Percentiles rank a stretch among this genome's conserved stretches.
These are phyloP conservation scores for Melanostoma scalare DNA, from an alignment of 2,888 invertebrate species.

Conservation along the genomic window DNA sequence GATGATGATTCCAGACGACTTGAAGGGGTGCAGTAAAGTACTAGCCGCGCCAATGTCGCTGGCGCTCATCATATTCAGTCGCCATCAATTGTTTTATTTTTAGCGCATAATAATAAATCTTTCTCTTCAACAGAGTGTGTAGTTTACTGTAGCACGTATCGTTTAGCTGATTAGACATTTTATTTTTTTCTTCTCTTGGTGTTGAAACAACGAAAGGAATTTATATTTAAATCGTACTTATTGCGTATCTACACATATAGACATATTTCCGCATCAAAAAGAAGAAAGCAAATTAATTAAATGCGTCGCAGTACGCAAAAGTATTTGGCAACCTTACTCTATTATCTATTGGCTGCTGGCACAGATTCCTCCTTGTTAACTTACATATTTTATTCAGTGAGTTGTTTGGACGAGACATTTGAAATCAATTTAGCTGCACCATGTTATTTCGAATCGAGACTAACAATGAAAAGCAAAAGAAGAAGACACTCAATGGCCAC, in stretches of 20 bases:
- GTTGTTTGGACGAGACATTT: constrained; percentile 19
- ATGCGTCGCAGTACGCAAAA: constrained; percentile 51
- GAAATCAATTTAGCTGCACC: constrained; percentile 16
- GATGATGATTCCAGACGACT: constrained; percentile 43
- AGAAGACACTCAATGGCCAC: too few relatives aligned
- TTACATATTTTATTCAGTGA: constrained; percentile 14
- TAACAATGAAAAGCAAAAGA: too few relatives aligned
- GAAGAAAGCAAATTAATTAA: background rate
- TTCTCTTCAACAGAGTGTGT: constrained; percentile 22
- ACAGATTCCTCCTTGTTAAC: constrained; percentile 55
- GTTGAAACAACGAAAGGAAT: background rate
- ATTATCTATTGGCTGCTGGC: constrained; percentile 27
- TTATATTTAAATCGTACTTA: constrained; percentile 31
- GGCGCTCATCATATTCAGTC: constrained; percentile 45
- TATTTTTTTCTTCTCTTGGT: constrained; percentile 2
- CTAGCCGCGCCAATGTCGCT: too few relatives aligned
- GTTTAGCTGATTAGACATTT: constrained; percentile 53
- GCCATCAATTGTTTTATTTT: constrained; percentile 38
- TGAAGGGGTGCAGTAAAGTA: constrained; percentile 52
- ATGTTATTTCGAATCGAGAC: background rate
- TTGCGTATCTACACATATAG: constrained; percentile 10
- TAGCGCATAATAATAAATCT: constrained; percentile 26
- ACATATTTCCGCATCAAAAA: constrained; percentile 42
- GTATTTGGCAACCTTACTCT: constrained; percentile 49
- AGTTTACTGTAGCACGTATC: constrained; percentile 47